Conservation (phyloP, 37 sponge, comb jelly and placozoan genomes). For the Ianthella basta region DNA sequence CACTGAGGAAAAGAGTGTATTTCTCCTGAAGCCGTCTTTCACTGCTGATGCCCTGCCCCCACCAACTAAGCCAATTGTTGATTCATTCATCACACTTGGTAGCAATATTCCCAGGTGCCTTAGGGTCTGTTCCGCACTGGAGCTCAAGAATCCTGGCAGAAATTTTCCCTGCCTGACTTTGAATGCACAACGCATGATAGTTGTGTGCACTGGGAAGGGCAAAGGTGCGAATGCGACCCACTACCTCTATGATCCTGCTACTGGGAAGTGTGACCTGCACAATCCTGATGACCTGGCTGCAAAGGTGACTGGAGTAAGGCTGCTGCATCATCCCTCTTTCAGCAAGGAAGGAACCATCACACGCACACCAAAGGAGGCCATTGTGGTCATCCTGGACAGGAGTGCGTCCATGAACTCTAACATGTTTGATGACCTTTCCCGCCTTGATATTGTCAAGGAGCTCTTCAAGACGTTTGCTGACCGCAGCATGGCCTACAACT, state of each 20-base stretch:
- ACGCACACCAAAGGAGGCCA: neutral
- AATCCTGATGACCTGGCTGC: neutral
- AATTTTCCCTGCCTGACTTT: constrained; percentile 1
- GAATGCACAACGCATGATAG: neutral
- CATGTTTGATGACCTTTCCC: neutral
- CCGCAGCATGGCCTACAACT: constrained; percentile 30
- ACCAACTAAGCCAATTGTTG: too few relatives aligned
- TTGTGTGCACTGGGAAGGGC: neutral
- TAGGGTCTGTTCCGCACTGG: too few relatives aligned
- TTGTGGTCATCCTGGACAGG: neutral
- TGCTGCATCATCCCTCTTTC: neutral
- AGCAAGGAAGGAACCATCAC: neutral
- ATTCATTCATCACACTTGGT: too few relatives aligned
- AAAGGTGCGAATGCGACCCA: neutral
- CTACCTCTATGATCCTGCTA: neutral
- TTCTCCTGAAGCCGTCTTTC: too few relatives aligned
- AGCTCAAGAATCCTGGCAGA: too few relatives aligned
- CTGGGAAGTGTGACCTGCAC: neutral
- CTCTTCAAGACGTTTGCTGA: constrained; percentile 39
- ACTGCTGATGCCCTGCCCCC: too few relatives aligned
- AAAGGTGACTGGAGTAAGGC: neutral
- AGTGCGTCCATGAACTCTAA: neutral
- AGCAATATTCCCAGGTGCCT: too few relatives aligned
- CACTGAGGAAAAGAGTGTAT: too few relatives aligned
- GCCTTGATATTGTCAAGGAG: constrained; percentile 4